Percentiles rank a stretch among this genome's conserved stretches.
phyloP scores from a whole-genome alignment of 1,140 invertebrate genomes.

The Oreohelix idahoensis region DNA sequence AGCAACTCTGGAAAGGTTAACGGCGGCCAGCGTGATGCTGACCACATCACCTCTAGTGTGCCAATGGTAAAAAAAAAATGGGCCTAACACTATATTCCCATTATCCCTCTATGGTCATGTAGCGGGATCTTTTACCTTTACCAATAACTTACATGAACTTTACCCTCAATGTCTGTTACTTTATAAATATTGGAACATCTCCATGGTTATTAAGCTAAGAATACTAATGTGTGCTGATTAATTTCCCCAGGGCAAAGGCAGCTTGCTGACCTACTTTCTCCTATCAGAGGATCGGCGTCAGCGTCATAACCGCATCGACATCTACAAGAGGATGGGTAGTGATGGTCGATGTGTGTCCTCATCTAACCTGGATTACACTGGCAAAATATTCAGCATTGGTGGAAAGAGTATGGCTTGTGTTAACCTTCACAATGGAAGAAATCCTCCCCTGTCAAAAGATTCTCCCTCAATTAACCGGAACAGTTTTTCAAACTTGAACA shows the following conservation, averaged over 20 bases:
- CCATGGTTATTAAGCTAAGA: too few species aligned
- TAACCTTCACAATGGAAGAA: background rate
- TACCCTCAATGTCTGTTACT: too few species aligned
- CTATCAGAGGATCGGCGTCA: conserved; percentile 56
- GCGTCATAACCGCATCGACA: conserved; percentile 47
- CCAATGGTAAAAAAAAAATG: too few species aligned
- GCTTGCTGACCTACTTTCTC: conserved; percentile 66
- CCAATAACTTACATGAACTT: too few species aligned
- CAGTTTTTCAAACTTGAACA: conserved; percentile 16
- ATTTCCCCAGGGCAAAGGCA: conserved; percentile 65
- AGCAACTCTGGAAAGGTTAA: too few species aligned
- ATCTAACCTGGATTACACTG: conserved; percentile 47
- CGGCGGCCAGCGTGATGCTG: too few species aligned
- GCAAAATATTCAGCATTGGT: conserved; percentile 33
- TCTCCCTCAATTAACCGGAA: conserved; percentile 6
- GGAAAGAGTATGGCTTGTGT: background rate
- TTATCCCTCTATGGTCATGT: too few species aligned
- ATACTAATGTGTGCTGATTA: background rate
- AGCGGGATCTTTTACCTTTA: too few species aligned
- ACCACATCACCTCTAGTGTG: too few species aligned
- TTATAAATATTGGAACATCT: too few species aligned
- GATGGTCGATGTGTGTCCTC: conserved; percentile 43
- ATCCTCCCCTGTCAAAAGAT: background rate
- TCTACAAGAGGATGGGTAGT: conserved; percentile 35
- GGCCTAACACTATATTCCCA: too few species aligned